A percentile compares a stretch with the other conserved stretches of the same genome.
Conservation (phyloP, 2,113 vertebrate genomes). For the Rhinoderma darwinii region DNA sequence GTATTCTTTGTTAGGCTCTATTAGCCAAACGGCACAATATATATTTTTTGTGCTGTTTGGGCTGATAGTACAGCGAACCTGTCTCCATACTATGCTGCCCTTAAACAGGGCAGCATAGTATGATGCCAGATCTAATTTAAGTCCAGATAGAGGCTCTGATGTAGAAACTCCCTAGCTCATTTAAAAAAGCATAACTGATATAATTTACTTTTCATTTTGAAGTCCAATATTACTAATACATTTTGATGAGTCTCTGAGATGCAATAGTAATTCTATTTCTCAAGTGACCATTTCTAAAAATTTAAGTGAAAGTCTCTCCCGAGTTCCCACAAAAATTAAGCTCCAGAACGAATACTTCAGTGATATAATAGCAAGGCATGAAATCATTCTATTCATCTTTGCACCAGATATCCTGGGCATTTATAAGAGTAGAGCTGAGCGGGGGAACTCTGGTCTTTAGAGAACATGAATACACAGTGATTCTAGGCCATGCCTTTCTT, state of each 20-base stretch:
- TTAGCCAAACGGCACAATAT: too few species aligned
- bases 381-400: background rate
- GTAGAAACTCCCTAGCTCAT: too few species aligned
- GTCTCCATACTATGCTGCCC: too few species aligned
- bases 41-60: too few species aligned
- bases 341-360: slow-evolving; percentile 16
- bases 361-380: slow-evolving; percentile 2
- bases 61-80: too few species aligned
- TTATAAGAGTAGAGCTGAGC: background rate
- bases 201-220: too few species aligned
- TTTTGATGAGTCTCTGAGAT: background rate
- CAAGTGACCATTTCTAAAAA: slow-evolving; percentile 2
- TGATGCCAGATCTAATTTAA: too few species aligned
- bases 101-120: too few species aligned
- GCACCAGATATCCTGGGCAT: background rate
- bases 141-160: too few species aligned
- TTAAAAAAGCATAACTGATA: too few species aligned
- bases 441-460: background rate
- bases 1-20: too few species aligned
- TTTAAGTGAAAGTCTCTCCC: background rate
- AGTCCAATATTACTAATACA: too few species aligned
- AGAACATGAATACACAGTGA: background rate
- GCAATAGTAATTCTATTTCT: background rate
- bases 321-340: background rate
- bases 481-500: background rate